These are phyloP conservation scores for Sebastes cheni DNA, from an alignment of 2,797 vertebrate species.

Conservation along the genomic window DNA sequence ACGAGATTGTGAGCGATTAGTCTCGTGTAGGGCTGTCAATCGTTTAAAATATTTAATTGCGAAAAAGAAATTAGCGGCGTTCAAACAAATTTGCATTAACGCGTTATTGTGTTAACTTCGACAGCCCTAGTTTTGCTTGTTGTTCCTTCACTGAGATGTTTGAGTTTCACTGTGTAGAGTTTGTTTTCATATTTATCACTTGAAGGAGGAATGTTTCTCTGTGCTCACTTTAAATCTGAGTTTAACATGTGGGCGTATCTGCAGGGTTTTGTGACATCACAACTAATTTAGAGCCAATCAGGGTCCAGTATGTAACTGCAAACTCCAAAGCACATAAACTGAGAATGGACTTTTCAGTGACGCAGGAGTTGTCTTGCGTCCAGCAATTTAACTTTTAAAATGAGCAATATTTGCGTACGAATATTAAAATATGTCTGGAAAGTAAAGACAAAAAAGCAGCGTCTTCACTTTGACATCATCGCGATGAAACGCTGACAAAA, in stretches of 20 bases:
- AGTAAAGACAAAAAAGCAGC: not conserved
- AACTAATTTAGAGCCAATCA: not conserved
- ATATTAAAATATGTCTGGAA: not conserved
- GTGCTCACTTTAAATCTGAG: not conserved
- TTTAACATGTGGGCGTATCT: not conserved
- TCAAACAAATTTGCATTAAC: too few species aligned
- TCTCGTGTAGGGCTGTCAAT: too few species aligned
- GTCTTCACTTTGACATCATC: conserved; percentile 13
- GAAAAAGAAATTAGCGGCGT: too few species aligned
- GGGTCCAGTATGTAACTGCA: too few species aligned
- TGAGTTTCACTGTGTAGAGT: not conserved
- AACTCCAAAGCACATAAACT: not conserved
- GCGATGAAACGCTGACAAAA: not conserved
- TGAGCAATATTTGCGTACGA: not conserved
- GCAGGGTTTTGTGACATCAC: not conserved
- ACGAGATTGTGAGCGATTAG: not conserved
- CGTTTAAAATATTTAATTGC: too few species aligned
- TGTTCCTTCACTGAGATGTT: not conserved
- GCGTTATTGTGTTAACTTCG: too few species aligned
- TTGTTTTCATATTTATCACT: not conserved
- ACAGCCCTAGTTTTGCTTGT: not conserved
- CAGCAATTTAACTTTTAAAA: not conserved
- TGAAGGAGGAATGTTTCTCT: not conserved
- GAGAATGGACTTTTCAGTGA: not conserved
- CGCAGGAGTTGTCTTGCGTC: not conserved